These are phyloP conservation scores for Aramus guarauna DNA, from an alignment of 2,113 vertebrate species.

Conservation along the genomic window DNA sequence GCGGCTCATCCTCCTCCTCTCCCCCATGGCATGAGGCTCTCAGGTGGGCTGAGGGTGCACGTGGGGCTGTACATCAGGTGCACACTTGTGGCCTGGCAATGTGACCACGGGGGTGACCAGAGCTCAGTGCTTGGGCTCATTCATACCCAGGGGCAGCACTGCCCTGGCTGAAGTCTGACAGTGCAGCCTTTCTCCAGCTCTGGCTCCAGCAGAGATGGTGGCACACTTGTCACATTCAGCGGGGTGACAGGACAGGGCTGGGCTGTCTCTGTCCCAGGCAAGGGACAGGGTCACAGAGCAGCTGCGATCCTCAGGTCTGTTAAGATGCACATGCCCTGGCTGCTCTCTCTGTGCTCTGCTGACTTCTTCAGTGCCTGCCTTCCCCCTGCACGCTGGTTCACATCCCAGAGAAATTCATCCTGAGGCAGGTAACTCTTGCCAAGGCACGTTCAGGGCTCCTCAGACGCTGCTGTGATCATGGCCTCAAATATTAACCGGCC, in stretches of 20 bases:
- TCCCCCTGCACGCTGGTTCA: accelerated
- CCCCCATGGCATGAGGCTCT: accelerated
- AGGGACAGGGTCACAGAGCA: background rate
- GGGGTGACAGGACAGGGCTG: background rate
- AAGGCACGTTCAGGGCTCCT: background rate
- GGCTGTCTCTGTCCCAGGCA: background rate
- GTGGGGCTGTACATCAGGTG: background rate
- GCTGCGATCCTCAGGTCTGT: background rate
- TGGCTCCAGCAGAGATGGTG: background rate
- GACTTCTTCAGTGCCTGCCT: background rate
- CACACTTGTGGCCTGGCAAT: accelerated
- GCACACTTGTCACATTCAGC: background rate
- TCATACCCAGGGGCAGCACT: background rate
- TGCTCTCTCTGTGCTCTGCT: background rate
- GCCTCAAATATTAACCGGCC: background rate
- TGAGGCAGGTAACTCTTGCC: background rate
- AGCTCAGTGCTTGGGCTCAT: background rate
- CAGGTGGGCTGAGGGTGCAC: accelerated
- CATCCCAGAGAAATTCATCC: background rate
- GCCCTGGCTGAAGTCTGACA: background rate
- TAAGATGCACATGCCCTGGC: accelerated
- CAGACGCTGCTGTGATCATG: background rate
- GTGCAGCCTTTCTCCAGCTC: background rate
- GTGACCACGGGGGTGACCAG: background rate
- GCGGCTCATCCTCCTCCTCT: background rate